A percentile compares a stretch with the other conserved stretches of the same genome.
Conservation (phyloP, 2,797 vertebrate genomes). For the Macroramphosus scolopax region DNA sequence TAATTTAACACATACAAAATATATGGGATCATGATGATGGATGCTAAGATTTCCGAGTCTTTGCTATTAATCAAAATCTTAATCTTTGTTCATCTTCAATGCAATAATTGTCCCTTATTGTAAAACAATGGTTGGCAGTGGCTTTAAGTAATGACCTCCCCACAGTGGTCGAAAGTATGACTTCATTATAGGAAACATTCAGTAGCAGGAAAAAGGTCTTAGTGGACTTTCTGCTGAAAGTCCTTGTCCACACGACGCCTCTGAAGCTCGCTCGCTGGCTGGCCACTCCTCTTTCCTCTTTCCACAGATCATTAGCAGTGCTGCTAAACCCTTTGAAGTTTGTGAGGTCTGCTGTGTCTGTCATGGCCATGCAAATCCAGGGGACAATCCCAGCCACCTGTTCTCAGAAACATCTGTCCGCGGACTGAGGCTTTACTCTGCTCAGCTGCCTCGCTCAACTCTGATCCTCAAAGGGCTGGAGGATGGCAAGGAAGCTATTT, state of each 20-base stretch:
- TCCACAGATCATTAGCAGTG: constrained; percentile 78
- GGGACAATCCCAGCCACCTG: constrained; percentile 79
- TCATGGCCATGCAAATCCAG: constrained; percentile 80
- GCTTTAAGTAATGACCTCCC: constrained; percentile 14
- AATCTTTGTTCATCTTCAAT: neutral
- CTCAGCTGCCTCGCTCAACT: constrained; percentile 68
- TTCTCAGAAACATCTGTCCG: constrained; percentile 77
- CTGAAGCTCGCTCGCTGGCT: constrained; percentile 51
- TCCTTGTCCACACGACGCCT: constrained; percentile 55
- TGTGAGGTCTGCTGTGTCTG: constrained; percentile 75
- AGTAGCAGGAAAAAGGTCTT: constrained; percentile 46
- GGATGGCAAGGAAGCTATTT: constrained; percentile 63
- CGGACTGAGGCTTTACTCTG: constrained; percentile 58
- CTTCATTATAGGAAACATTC: constrained; percentile 53
- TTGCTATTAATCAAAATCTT: neutral
- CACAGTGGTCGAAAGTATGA: constrained; percentile 40
- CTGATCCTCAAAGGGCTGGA: constrained; percentile 66
- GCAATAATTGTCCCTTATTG: constrained; percentile 3
- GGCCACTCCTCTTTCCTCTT: constrained; percentile 58
- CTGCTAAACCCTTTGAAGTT: constrained; percentile 72
- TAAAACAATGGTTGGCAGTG: constrained; percentile 1
- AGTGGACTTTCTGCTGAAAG: constrained; percentile 40
- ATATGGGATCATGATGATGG: neutral
- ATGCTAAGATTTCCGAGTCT: neutral
- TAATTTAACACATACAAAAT: neutral